Evolutionary conservation across 2,888 invertebrate genomes (phyloP).

Genomic region (Gastrophysa polygoni): DNA sequence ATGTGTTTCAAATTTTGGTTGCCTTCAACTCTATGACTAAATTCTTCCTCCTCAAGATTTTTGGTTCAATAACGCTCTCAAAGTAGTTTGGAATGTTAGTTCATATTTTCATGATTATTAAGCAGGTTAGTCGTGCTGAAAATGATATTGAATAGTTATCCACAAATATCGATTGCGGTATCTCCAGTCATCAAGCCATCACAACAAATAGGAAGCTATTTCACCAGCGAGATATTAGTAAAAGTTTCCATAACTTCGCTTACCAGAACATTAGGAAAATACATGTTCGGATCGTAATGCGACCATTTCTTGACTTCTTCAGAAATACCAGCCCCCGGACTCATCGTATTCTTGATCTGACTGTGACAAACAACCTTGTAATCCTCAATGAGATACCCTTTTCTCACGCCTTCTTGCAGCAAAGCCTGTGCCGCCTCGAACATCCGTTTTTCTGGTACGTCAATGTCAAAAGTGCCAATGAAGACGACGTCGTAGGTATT

Average conservation of each 20-base stretch:
- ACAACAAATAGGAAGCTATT: no score
- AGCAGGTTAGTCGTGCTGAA: no score
- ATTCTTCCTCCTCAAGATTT: no score
- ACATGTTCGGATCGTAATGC: slow-evolving; percentile 48
- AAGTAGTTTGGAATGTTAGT: no score
- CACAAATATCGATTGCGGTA: no score
- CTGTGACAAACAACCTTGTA: slow-evolving; percentile 62
- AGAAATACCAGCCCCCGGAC: slow-evolving; percentile 62
- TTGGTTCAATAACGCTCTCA: no score
- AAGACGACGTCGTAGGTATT: slow-evolving; percentile 36
- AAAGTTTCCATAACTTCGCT: not conserved
- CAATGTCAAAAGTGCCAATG: slow-evolving; percentile 34
- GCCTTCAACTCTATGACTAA: no score
- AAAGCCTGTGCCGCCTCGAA: slow-evolving; percentile 57
- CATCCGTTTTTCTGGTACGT: slow-evolving; percentile 52
- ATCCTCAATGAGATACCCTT: slow-evolving; percentile 54
- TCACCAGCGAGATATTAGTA: not conserved
- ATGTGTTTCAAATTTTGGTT: no score
- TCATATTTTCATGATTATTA: no score
- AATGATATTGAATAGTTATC: no score
- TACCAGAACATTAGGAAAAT: slow-evolving; percentile 6
- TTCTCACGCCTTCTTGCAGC: slow-evolving; percentile 56
- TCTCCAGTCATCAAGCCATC: no score
- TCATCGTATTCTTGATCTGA: slow-evolving; percentile 58
- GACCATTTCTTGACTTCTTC: slow-evolving; percentile 61